phyloP scores from a whole-genome alignment of 2,797 vertebrate species.

The Sebastes melanostomus region DNA sequence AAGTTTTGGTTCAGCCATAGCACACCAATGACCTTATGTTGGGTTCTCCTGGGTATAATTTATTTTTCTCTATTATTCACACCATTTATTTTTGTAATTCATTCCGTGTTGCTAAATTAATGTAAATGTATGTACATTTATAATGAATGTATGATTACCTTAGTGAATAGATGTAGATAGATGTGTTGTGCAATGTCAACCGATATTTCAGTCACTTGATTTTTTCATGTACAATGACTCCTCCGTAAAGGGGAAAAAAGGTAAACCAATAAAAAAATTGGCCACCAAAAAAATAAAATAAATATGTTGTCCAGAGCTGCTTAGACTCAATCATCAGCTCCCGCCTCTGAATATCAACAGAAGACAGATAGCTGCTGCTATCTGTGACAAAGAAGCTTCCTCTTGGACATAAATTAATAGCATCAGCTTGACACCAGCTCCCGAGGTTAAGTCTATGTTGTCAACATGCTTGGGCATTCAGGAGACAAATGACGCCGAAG shows the following conservation, averaged over 20 bases:
- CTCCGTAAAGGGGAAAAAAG: too few relatives aligned
- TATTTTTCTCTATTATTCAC: neutral
- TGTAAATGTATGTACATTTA: neutral
- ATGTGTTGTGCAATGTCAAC: neutral
- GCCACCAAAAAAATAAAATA: neutral
- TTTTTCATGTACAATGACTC: neutral
- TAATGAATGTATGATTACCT: neutral
- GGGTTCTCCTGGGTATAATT: neutral
- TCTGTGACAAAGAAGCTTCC: slow-evolving; percentile 65
- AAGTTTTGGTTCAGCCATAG: too few relatives aligned
- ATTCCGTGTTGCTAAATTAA: neutral
- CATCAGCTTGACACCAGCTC: slow-evolving; percentile 59
- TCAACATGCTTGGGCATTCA: slow-evolving; percentile 66
- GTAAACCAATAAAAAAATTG: neutral
- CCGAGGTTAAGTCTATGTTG: slow-evolving; percentile 76
- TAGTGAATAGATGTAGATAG: neutral
- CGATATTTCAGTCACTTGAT: neutral
- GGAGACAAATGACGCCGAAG: slow-evolving; percentile 70
- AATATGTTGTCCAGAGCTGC: neutral
- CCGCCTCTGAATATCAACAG: slow-evolving; percentile 40
- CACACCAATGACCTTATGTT: too few relatives aligned
- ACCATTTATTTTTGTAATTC: too few relatives aligned
- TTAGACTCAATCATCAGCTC: slow-evolving; percentile 44
- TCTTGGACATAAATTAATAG: slow-evolving; percentile 69
- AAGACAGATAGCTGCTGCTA: slow-evolving; percentile 47